A percentile compares a stretch with the other conserved stretches of the same genome.
These are phyloP conservation scores for Quadroppia sp. DNA, from an alignment of 2,888 invertebrate species.

Conservation along the genomic window DNA sequence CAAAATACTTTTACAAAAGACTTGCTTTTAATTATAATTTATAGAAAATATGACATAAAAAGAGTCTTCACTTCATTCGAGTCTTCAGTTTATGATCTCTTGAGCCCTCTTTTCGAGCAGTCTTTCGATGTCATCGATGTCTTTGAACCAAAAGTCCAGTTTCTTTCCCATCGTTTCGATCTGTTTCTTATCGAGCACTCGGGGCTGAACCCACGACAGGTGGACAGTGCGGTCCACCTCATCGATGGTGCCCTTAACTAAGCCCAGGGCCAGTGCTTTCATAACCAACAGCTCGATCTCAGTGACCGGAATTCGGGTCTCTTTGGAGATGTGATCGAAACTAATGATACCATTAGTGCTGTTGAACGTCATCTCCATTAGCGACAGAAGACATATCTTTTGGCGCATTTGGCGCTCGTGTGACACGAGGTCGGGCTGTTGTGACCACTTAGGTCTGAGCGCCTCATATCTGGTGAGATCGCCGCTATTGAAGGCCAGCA, in stretches of 20 bases:
- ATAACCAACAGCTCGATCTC: conserved; percentile 89
- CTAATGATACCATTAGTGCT: conserved; percentile 77
- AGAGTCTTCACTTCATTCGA: too few species aligned
- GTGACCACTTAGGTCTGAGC: conserved; percentile 67
- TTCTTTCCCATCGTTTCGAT: conserved; percentile 68
- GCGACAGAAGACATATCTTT: conserved; percentile 89
- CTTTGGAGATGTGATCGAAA: conserved; percentile 82
- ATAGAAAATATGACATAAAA: too few species aligned
- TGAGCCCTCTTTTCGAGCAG: conserved; percentile 69
- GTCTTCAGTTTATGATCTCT: conserved; percentile 58
- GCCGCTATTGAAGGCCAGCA: conserved; percentile 79
- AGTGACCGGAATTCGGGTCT: conserved; percentile 70
- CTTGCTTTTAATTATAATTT: too few species aligned
- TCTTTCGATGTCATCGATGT: conserved; percentile 68
- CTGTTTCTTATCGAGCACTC: conserved; percentile 67
- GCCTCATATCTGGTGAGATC: conserved; percentile 71
- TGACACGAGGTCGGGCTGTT: conserved; percentile 74
- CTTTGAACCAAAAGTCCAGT: conserved; percentile 68
- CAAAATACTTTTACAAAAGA: too few species aligned
- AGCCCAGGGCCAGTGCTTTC: conserved; percentile 91
- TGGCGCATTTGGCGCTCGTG: conserved; percentile 76
- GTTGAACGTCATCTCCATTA: conserved; percentile 99
- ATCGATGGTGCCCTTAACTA: conserved; percentile 91
- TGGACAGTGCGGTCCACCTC: conserved; percentile 72
- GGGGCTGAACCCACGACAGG: conserved; percentile 80